Evolutionary conservation across 2,797 vertebrate species (phyloP).

Genomic region (Pangasius mekongensis): DNA sequence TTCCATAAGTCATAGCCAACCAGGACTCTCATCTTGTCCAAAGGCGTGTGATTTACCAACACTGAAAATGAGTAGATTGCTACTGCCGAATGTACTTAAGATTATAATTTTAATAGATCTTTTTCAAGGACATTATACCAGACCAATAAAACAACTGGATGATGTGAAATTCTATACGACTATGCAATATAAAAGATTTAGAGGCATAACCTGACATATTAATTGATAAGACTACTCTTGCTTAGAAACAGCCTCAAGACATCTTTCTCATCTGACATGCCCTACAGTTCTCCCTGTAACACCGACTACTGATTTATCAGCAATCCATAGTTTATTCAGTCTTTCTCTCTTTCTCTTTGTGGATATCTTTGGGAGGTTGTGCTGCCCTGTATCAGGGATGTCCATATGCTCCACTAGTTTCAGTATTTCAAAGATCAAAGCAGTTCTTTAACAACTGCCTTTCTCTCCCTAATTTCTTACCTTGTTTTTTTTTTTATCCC

Average conservation of each 20-base stretch:
- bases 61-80: slow-evolving; percentile 4
- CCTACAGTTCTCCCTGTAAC: slow-evolving; percentile 21
- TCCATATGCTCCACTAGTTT: slow-evolving; percentile 11
- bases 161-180: slow-evolving; percentile 5
- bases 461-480: background rate
- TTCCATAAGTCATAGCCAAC: slow-evolving; percentile 19
- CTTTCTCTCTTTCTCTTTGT: slow-evolving; percentile 15
- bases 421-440: background rate
- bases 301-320: slow-evolving; percentile 44
- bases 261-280: slow-evolving; percentile 38
- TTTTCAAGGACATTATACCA: background rate
- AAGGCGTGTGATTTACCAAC: slow-evolving; percentile 23
- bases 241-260: slow-evolving; percentile 21
- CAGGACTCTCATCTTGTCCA: slow-evolving; percentile 1
- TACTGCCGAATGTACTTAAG: background rate
- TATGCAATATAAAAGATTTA: slow-evolving; percentile 5
- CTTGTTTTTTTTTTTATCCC: background rate
- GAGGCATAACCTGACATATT: slow-evolving; percentile 21
- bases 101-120: background rate
- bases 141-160: slow-evolving; percentile 4
- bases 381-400: slow-evolving; percentile 31
- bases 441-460: background rate
- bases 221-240: slow-evolving; percentile 31
- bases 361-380: slow-evolving; percentile 17
- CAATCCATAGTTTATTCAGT: slow-evolving; percentile 21